Evolutionary conservation across 2,113 vertebrate species (phyloP).

Genomic region (Willisornis vidua): DNA sequence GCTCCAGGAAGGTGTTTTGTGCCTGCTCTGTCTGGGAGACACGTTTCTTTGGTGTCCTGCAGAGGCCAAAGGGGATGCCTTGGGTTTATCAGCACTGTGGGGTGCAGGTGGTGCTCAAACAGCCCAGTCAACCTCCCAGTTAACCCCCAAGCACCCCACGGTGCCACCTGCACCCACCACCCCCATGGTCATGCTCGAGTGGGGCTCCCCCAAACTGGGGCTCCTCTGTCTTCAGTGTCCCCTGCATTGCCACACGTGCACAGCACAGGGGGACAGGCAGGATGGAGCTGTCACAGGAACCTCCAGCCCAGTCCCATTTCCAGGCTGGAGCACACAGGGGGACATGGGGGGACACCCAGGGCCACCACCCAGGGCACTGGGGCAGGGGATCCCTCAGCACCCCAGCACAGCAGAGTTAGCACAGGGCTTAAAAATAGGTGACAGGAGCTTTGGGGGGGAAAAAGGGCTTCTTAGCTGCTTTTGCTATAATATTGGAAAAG

Average conservation of each 20-base stretch:
- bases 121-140: too few species aligned
- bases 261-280: neutral
- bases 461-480: neutral
- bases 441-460: neutral
- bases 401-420: neutral
- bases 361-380: neutral
- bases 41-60: neutral
- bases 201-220: neutral
- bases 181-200: rapidly evolving
- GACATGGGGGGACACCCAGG: rapidly evolving
- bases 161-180: neutral
- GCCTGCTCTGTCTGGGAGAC: neutral
- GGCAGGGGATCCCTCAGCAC: neutral
- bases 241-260: neutral
- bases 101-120: neutral
- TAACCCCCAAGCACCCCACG: neutral
- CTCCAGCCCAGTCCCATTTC: neutral
- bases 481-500: neutral
- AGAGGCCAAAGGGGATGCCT: neutral
- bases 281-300: neutral
- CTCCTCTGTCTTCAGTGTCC: neutral
- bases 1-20: neutral
- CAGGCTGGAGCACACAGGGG: neutral
- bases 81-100: neutral
- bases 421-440: neutral